phyloP scores from a whole-genome alignment of 2,888 invertebrate species.

The Tiliacea aurago region DNA sequence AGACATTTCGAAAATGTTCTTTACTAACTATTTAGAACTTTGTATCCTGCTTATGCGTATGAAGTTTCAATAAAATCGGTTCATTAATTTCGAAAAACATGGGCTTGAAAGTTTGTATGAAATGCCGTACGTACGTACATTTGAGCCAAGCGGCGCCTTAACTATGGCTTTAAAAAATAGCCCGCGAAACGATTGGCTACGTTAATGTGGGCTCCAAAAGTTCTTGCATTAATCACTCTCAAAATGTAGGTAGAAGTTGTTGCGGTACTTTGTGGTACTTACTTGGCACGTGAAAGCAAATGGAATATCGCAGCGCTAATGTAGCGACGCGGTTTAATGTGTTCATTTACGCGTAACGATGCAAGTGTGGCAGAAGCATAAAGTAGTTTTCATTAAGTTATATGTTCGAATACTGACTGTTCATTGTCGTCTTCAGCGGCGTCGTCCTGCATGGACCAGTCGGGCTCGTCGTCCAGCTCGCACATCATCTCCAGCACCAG shows the following conservation, averaged over 20 bases:
- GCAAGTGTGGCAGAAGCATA: too few relatives aligned
- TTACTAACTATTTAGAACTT: too few relatives aligned
- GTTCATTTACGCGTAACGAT: neutral
- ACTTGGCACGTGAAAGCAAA: too few relatives aligned
- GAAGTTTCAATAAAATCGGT: too few relatives aligned
- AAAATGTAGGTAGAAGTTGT: neutral
- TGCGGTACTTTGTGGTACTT: too few relatives aligned
- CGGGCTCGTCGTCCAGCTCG: conserved; percentile 97
- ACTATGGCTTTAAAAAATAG: neutral
- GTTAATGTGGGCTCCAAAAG: neutral
- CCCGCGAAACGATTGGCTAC: neutral
- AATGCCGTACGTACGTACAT: too few relatives aligned
- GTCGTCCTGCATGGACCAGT: conserved; percentile 97
- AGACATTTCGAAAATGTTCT: too few relatives aligned
- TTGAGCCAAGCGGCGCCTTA: too few relatives aligned
- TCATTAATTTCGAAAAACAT: too few relatives aligned
- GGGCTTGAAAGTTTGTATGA: too few relatives aligned
- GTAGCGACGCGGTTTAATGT: neutral
- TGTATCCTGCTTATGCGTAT: too few relatives aligned
- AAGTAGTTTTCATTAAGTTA: neutral
- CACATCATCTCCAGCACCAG: conserved; percentile 98
- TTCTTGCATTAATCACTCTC: neutral
- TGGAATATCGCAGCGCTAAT: too few relatives aligned
- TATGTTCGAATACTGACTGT: conserved; percentile 82
- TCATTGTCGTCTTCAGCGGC: conserved; percentile 98